phyloP scores from a whole-genome alignment of 2,113 vertebrate genomes.

The Elephas maximus region DNA sequence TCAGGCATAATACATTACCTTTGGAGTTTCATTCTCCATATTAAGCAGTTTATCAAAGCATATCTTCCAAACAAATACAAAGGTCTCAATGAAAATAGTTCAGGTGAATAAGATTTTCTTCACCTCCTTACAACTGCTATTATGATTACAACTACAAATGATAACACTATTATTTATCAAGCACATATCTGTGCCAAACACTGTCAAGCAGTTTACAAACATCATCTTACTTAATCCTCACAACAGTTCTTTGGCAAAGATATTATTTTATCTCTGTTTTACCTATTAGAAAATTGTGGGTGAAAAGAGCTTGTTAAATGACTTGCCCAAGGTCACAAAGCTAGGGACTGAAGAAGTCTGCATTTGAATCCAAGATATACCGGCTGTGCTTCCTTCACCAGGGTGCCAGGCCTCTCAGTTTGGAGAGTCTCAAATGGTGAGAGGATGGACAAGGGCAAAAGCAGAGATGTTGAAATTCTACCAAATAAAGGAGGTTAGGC shows the following conservation, averaged over 20 bases:
- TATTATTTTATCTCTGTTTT: conserved; percentile 28
- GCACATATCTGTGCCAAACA: neutral
- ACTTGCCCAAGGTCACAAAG: neutral
- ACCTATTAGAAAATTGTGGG: conserved; percentile 11
- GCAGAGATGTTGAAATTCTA: conserved; percentile 40
- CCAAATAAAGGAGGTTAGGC: neutral
- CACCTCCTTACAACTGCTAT: neutral
- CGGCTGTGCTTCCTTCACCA: neutral
- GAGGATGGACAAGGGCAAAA: neutral
- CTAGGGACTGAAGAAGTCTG: neutral
- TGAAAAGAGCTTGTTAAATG: neutral
- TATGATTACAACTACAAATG: conserved; percentile 23
- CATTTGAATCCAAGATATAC: neutral
- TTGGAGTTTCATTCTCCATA: conserved; percentile 20
- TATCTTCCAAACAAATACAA: conserved; percentile 44
- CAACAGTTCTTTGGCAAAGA: neutral
- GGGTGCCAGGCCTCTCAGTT: neutral
- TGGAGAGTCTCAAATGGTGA: neutral
- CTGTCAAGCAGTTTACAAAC: conserved; percentile 17
- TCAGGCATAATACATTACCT: neutral
- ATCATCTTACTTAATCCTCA: conserved; percentile 14
- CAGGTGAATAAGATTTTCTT: neutral
- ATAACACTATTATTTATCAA: conserved; percentile 17
- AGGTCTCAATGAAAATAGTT: neutral
- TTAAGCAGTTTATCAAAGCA: conserved; percentile 36